These are phyloP conservation scores for Thymelicus lineola DNA, from an alignment of 2,888 invertebrate genomes.

Conservation along the genomic window DNA sequence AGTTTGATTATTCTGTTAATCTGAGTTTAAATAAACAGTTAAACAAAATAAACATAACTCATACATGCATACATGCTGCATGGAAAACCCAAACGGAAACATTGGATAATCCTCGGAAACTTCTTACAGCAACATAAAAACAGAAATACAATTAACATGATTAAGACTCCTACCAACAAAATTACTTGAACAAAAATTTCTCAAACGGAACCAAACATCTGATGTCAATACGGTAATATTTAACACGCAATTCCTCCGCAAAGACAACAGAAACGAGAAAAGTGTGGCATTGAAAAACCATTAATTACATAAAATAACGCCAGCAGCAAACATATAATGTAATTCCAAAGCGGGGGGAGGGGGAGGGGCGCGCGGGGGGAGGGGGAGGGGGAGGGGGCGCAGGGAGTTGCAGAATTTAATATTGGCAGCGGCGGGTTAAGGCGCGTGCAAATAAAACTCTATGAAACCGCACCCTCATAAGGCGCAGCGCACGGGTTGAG, in stretches of 20 bases:
- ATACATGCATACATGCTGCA: too few species aligned
- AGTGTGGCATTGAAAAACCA: background rate
- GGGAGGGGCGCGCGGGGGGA: background rate
- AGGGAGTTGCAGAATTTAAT: slow-evolving; percentile 71
- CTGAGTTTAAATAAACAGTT: too few species aligned
- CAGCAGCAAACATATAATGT: slow-evolving; percentile 57
- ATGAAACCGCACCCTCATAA: slow-evolving; percentile 71
- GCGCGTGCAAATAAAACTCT: slow-evolving; percentile 80
- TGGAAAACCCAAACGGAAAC: too few species aligned
- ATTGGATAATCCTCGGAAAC: too few species aligned
- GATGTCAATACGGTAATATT: background rate
- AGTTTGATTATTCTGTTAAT: too few species aligned
- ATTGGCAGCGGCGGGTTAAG: slow-evolving; percentile 80
- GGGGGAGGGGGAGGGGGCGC: slow-evolving; percentile 42
- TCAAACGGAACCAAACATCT: too few species aligned
- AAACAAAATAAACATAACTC: too few species aligned
- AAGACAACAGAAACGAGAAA: background rate
- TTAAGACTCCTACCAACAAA: too few species aligned
- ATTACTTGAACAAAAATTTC: too few species aligned
- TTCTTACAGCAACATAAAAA: too few species aligned
- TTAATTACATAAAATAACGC: slow-evolving; percentile 24
- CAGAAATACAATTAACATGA: too few species aligned
- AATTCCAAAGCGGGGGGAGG: slow-evolving; percentile 53
- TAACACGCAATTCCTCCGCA: background rate
- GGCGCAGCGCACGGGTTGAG: slow-evolving; percentile 47